phyloP scores from a whole-genome alignment of 2,797 vertebrate species.

The Tiaroga cobitis region DNA sequence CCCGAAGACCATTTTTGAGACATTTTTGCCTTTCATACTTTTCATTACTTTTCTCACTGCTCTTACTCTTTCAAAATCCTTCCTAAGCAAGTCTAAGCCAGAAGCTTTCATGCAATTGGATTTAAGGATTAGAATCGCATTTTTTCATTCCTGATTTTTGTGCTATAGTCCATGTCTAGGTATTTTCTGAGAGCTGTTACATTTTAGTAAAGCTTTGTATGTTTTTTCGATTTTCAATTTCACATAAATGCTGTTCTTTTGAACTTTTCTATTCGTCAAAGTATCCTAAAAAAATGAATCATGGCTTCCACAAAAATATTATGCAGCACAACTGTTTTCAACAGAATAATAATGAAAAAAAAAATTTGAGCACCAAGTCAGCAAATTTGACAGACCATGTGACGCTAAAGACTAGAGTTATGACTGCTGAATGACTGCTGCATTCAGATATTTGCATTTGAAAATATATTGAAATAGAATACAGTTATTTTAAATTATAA shows the following conservation, averaged over 20 bases:
- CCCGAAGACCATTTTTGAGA: not conserved
- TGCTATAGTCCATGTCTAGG: not conserved
- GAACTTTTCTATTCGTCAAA: no score
- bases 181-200: not conserved
- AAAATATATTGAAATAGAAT: not conserved
- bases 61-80: not conserved
- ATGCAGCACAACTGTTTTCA: not conserved
- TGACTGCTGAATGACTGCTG: no score
- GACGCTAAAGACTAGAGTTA: no score
- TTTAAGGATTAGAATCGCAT: slow-evolving; percentile 12
- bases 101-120: not conserved
- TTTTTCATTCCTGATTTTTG: slow-evolving; percentile 5
- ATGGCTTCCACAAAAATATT: not conserved
- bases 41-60: not conserved
- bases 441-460: not conserved
- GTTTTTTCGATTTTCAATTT: not conserved
- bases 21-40: not conserved
- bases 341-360: not conserved
- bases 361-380: no score
- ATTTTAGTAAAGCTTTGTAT: slow-evolving; percentile 1
- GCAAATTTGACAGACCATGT: no score
- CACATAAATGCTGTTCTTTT: not conserved
- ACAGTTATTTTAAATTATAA: not conserved
- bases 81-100: slow-evolving; percentile 6
- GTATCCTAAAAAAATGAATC: not conserved